These are phyloP conservation scores for Timema podura DNA, from an alignment of 2,888 invertebrate genomes.

Conservation along the genomic window DNA sequence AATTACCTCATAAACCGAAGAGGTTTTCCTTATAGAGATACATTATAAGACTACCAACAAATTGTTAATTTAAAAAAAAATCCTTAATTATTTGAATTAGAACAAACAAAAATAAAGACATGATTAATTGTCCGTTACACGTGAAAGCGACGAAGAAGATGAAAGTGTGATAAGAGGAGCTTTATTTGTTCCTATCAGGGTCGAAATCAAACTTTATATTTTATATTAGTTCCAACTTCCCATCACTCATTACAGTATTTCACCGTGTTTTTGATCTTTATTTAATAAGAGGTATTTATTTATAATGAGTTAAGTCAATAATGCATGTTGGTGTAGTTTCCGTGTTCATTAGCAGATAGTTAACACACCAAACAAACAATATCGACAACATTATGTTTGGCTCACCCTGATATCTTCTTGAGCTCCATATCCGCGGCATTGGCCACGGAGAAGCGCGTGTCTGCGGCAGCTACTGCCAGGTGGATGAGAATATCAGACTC, in stretches of 20 bases:
- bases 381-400: background rate
- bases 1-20: no score
- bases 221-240: background rate
- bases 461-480: conserved; percentile 80
- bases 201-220: background rate
- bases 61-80: no score
- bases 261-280: background rate
- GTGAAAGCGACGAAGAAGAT: no score
- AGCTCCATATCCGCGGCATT: conserved; percentile 82
- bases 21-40: no score
- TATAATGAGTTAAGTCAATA: background rate
- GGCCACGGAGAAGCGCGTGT: conserved; percentile 84
- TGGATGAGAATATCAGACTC: conserved; percentile 71
- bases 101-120: no score
- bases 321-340: background rate
- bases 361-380: conserved; percentile 11
- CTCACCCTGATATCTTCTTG: conserved; percentile 68
- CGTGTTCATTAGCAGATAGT: background rate
- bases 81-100: no score
- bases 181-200: no score
- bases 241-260: no score
- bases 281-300: conserved; percentile 14
- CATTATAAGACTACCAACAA: no score
- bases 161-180: no score
- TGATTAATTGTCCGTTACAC: no score